A percentile compares a stretch with the other conserved stretches of the same genome.
Conservation (phyloP, 1,140 invertebrate species). For the Trinorchestia longiramus region DNA sequence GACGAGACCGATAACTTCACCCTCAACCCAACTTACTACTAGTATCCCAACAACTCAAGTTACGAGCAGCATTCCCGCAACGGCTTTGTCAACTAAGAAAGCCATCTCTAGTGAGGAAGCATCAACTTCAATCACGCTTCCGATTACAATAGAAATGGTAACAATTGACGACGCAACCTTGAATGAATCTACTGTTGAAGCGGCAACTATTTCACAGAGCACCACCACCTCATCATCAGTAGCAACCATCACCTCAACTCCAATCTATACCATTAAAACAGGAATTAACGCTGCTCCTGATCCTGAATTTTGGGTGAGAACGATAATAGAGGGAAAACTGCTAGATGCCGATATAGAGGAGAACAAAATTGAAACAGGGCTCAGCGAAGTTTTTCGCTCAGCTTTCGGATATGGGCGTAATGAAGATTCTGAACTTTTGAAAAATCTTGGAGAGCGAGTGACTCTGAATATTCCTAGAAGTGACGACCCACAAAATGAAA, state of each 20-base stretch:
- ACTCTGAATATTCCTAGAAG: conserved; percentile 13
- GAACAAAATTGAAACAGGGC: conserved; percentile 13
- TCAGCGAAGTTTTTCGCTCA: neutral
- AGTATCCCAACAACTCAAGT: neutral
- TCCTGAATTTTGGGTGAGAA: conserved; percentile 23
- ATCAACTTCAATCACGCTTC: neutral
- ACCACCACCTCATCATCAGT: neutral
- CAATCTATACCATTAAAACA: neutral
- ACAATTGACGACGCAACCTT: neutral
- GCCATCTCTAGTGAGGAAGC: neutral
- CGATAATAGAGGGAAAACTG: conserved; percentile 24
- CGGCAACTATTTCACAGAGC: neutral
- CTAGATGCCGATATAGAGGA: neutral
- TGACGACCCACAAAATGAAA: neutral
- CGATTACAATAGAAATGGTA: neutral
- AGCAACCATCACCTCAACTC: neutral
- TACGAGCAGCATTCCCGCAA: neutral
- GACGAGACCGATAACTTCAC: neutral
- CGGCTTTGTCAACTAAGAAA: neutral
- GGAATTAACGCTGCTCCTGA: neutral
- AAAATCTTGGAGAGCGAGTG: conserved; percentile 14
- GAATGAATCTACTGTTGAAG: neutral
- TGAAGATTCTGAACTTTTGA: conserved; percentile 16
- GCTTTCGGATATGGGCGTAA: conserved; percentile 7
- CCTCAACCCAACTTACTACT: neutral